These are phyloP conservation scores for Turnix velox DNA, from an alignment of 2,113 vertebrate genomes.

Conservation along the genomic window DNA sequence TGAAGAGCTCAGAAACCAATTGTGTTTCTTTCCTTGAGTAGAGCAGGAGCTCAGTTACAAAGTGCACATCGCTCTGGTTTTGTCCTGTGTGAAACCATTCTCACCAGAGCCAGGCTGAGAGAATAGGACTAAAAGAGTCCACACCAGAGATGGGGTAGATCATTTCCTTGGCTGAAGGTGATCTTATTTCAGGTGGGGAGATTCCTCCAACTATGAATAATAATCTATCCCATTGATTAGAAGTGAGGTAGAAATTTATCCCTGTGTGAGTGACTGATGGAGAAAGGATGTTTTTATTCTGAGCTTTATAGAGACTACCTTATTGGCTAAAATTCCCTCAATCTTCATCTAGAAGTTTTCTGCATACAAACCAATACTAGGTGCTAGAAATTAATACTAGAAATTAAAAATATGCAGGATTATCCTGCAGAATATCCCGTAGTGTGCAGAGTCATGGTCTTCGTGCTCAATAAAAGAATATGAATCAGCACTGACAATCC, in stretches of 20 bases:
- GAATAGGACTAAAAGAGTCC: background rate
- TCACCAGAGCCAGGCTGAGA: background rate
- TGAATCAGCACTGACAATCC: background rate
- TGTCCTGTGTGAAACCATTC: background rate
- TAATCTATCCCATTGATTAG: background rate
- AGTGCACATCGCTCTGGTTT: background rate
- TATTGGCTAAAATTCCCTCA: background rate
- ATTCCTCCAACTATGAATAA: background rate
- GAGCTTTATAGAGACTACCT: background rate
- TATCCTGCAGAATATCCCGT: background rate
- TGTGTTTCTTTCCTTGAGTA: background rate
- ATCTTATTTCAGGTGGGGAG: background rate
- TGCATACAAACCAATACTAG: background rate
- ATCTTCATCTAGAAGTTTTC: slow-evolving; percentile 8
- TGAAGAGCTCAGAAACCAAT: background rate
- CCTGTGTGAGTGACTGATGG: background rate
- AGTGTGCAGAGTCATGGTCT: slow-evolving; percentile 33
- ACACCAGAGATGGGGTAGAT: background rate
- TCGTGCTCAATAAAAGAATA: slow-evolving; percentile 15
- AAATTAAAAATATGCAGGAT: background rate
- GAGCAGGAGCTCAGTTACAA: background rate
- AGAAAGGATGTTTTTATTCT: background rate
- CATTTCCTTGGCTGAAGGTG: background rate
- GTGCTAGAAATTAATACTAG: background rate
- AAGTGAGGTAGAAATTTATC: background rate